phyloP scores from a whole-genome alignment of 1,140 invertebrate genomes.

The Acyrthosiphon pisum region DNA sequence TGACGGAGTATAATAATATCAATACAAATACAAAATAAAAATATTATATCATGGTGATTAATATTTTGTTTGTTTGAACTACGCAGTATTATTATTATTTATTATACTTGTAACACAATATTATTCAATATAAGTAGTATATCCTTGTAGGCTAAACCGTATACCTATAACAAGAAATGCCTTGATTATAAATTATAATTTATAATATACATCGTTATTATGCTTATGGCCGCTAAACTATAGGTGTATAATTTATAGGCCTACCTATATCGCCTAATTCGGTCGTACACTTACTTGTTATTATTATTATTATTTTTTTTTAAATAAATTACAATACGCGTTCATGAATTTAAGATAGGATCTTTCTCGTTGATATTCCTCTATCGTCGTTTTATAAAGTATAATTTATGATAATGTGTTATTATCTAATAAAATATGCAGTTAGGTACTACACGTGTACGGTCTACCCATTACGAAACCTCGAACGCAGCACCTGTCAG shows the following conservation, averaged over 20 bases:
- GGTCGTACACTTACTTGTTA: not conserved
- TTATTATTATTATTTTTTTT: not conserved
- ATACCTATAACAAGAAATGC: too few species aligned
- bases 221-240: not conserved
- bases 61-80: too few species aligned
- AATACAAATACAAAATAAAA: too few species aligned
- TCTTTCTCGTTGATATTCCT: not conserved
- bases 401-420: not conserved
- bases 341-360: not conserved
- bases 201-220: not conserved
- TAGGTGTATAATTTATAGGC: not conserved
- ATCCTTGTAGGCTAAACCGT: too few species aligned
- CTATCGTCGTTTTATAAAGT: not conserved
- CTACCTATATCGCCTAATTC: not conserved
- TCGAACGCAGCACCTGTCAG: not conserved
- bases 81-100: too few species aligned
- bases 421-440: not conserved
- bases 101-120: too few species aligned
- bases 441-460: not conserved
- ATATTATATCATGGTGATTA: too few species aligned
- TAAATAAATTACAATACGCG: not conserved
- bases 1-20: too few species aligned
- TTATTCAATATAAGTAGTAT: too few species aligned
- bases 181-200: too few species aligned
- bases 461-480: not conserved